These are phyloP conservation scores for Chelon labrosus DNA, from an alignment of 2,797 vertebrate species.

Conservation along the genomic window DNA sequence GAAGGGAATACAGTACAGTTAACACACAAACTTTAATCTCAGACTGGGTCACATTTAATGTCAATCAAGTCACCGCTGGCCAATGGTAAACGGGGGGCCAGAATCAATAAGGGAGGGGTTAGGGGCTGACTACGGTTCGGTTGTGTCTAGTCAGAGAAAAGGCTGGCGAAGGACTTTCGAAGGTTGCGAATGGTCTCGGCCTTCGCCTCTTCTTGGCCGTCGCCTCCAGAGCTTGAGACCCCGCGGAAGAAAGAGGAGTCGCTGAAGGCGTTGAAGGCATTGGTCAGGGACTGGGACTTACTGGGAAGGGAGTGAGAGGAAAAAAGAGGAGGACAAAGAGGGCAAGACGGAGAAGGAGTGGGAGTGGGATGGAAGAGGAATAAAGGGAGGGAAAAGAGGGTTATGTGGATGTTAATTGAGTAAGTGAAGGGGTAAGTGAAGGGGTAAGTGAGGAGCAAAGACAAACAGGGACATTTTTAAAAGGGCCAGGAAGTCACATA, in stretches of 20 bases:
- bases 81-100: constrained; percentile 50
- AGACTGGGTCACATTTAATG: constrained; percentile 81
- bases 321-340: constrained; percentile 12
- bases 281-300: constrained; percentile 98
- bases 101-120: constrained; percentile 28
- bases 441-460: constrained; percentile 29
- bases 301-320: constrained; percentile 81
- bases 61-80: constrained; percentile 74
- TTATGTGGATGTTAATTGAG: constrained; percentile 18
- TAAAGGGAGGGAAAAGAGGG: constrained; percentile 21
- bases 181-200: constrained; percentile 98
- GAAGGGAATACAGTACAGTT: constrained; percentile 78
- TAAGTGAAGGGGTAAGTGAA: constrained; percentile 18
- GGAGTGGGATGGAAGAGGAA: constrained; percentile 6
- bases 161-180: constrained; percentile 97
- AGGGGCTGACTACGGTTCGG: constrained; percentile 28
- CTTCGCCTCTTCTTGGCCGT: constrained; percentile 94
- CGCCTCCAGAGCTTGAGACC: constrained; percentile 72
- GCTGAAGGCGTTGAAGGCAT: constrained; percentile 95
- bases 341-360: constrained; percentile 1
- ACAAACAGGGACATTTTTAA: constrained; percentile 57
- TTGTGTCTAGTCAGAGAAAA: constrained; percentile 93
- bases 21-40: constrained; percentile 82
- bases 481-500: constrained; percentile 38
- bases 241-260: constrained; percentile 91